Base-by-base conservation (phyloP, 1,140 invertebrate genomes). In the Pseudomyrmex sp. region DNA sequence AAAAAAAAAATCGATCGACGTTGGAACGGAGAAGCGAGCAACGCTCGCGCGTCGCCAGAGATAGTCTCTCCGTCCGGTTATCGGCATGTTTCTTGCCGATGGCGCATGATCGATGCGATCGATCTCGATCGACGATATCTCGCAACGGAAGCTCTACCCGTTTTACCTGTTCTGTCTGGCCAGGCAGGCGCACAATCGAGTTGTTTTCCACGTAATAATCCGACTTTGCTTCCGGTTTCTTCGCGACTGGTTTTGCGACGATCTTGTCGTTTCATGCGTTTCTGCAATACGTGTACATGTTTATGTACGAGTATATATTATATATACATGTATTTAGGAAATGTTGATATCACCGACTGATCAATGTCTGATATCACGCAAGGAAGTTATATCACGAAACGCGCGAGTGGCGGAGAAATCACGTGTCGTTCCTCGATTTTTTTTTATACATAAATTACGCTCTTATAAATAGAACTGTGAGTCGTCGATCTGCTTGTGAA, bases 141-240 rank as follows among this genome's bases (percentile, higher is more conserved):
- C 66, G 65, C 79, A 63, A 72, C 87, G 87, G 86, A 88, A 88
- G 72, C 87, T 86, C 70, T 83, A 73, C 87, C 87, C 82, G 85
- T 88, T 87, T 76, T 88, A 88, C 86, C 75, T 85, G 86, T 87
- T 54, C 59, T 75, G 66, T 58, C 87, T 82, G 65, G 58, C 73
- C 48, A 35, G 35, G 54, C 35, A 35, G 5, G 50, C 18, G 63
- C 59, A 15, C 18, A 56, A 79, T 73, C 70, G 8, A 69, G 62
- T 62, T 65, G 62, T 88, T 88, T 83, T 48, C 35, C 62, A 84
- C 35, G 23, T 80, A 68, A 69, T 54, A 84, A 80, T 84, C 46
- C 63, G 23, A 69, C 52, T 44, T 69, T 54, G 56, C 56, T 84
- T 88, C 87, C 86, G 87, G 75, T 88, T 88, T 85, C 65, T 73